Percentiles rank a stretch among this genome's conserved stretches.
Conservation (phyloP, 2,888 invertebrate genomes). For the Pristionchus exspectatus region DNA sequence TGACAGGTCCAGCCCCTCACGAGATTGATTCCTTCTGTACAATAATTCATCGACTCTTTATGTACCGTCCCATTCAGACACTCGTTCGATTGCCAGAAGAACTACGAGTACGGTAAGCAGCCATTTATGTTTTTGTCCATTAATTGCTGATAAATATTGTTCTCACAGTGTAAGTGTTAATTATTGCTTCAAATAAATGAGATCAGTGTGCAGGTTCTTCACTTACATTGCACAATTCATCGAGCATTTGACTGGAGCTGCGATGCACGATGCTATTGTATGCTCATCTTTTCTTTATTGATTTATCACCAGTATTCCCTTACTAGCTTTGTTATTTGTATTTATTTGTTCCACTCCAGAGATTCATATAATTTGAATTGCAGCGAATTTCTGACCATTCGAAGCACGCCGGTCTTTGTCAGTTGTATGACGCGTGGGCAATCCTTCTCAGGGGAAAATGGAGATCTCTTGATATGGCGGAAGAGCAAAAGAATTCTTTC, state of each 20-base stretch:
- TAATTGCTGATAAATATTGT: too few species aligned
- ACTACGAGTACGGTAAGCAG: slow-evolving; percentile 77
- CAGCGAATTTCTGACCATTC: slow-evolving; percentile 66
- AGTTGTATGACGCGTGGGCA: slow-evolving; percentile 86
- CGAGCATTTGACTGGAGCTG: slow-evolving; percentile 63
- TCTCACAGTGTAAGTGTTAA: too few species aligned
- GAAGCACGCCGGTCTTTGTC: slow-evolving; percentile 86
- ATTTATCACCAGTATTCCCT: too few species aligned
- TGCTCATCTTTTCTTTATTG: slow-evolving; percentile 23
- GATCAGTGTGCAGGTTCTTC: slow-evolving; percentile 60
- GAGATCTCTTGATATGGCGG: slow-evolving; percentile 57
- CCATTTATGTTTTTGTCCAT: background rate
- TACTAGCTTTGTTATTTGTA: too few species aligned
- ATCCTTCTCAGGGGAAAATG: slow-evolving; percentile 81
- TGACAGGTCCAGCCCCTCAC: slow-evolving; percentile 82
- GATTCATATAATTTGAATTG: background rate
- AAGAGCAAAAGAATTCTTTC: slow-evolving; percentile 58
- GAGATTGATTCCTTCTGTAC: slow-evolving; percentile 86
- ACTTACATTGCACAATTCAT: slow-evolving; percentile 64
- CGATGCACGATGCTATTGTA: slow-evolving; percentile 67
- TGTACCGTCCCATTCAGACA: slow-evolving; percentile 82
- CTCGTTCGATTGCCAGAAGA: slow-evolving; percentile 81
- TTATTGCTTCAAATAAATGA: background rate
- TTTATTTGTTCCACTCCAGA: too few species aligned
- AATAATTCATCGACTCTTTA: slow-evolving; percentile 85